Percentiles rank a stretch among this genome's conserved stretches.
These are phyloP conservation scores for Gephyroberyx darwinii DNA, from an alignment of 2,797 vertebrate genomes.

Conservation along the genomic window DNA sequence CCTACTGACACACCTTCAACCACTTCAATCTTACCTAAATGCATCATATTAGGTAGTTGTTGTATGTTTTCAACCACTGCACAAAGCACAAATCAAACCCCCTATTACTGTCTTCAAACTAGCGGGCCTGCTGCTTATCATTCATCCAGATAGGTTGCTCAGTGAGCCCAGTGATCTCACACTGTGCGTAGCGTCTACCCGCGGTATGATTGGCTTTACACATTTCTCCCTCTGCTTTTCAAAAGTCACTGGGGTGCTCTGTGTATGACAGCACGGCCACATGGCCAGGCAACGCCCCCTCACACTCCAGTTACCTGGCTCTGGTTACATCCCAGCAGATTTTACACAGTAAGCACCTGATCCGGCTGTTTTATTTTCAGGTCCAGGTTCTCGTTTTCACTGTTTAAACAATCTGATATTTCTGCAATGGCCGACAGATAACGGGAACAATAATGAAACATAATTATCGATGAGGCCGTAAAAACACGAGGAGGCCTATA, in stretches of 20 bases:
- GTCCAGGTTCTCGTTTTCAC: constrained; percentile 20
- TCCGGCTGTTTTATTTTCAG: not conserved
- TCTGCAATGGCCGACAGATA: not conserved
- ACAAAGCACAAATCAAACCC: not conserved
- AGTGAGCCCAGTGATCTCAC: constrained; percentile 75
- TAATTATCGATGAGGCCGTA: fast-evolving
- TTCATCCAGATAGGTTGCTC: not conserved
- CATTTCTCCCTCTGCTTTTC: constrained; percentile 83
- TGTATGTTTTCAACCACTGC: not conserved
- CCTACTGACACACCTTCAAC: too few relatives aligned
- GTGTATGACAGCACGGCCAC: constrained; percentile 72
- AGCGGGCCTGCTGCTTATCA: not conserved
- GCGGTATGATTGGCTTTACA: constrained; percentile 80
- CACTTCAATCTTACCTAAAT: too few relatives aligned
- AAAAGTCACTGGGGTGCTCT: constrained; percentile 70
- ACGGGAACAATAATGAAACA: not conserved
- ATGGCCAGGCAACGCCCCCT: constrained; percentile 73
- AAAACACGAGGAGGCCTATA: too few relatives aligned
- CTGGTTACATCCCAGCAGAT: constrained; percentile 47
- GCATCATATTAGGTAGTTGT: not conserved
- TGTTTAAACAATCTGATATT: not conserved
- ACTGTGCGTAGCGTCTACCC: constrained; percentile 72
- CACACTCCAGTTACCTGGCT: not conserved
- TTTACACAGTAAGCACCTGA: not conserved
- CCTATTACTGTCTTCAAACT: not conserved